Base-by-base conservation (phyloP, 1,140 invertebrate species). In the Galleria mellonella region DNA sequence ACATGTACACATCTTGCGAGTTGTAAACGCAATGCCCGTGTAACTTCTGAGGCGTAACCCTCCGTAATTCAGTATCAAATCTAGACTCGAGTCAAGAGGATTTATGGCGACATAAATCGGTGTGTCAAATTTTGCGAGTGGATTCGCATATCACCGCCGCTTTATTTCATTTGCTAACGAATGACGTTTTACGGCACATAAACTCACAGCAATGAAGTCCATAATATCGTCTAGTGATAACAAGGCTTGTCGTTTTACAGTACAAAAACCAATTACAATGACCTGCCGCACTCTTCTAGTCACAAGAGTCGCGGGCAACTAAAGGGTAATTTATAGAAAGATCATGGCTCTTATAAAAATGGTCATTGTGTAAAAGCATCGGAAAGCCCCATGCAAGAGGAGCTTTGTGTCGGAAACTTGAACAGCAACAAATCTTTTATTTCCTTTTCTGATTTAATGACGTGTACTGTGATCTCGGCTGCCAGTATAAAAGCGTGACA, bases 91-190 rank as follows among this genome's bases (percentile, higher is more conserved):
- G 15, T 12, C 37, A 8, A 9, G 14, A 39, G 11, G 6, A 39
- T 27, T 39, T 39, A 39, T 39, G 12, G 37, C 37, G 6, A 29
- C 23, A 39, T 39, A 39, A 39, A 39, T 39, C 37, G 15, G 29
- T 43, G 10, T 31, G 40, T 42, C 43, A 47, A 55, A 44, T 45
- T 53, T 37, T 35, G 32, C 32, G 40, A 43, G 15, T 35, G 35
- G 35, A 46, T 55, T 32, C 43, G 28, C 32, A 36, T 43, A 47
- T 43, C 43, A 46, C 36, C 30, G 27, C 9, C 45, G 38, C 33
- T 55, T 60, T 60, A 51, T 51, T 51, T 51, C 48, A 51, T 51
- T 51, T 51, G 32, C 48, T 50, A 57, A 53, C 55, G 43, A 57
- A 57, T 50, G 50, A 27, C n/a, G 14, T 40, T 57, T 57, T 57